Evolutionary conservation across 2,888 invertebrate genomes (phyloP).

Genomic region (Spisula subtruncata): DNA sequence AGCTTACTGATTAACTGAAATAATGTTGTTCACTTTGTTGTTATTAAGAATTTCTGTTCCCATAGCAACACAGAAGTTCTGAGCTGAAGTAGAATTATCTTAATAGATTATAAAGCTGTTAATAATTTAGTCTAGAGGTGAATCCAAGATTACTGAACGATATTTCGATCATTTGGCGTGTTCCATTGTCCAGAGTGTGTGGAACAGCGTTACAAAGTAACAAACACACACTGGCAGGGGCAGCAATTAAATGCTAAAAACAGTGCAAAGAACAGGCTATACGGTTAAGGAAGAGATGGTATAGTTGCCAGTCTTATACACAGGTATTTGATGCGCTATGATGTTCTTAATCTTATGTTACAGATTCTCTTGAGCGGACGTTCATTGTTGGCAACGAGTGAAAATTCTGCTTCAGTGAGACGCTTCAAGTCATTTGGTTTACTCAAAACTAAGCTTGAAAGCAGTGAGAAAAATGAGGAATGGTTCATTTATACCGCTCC

Average conservation of each 20-base stretch:
- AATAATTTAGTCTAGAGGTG: no score
- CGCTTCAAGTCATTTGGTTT: conserved; percentile 81
- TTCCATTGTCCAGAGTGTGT: no score
- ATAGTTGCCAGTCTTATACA: no score
- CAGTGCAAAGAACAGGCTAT: no score
- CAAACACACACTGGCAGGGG: no score
- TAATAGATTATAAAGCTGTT: no score
- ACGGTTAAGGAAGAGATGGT: no score
- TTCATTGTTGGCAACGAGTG: conserved; percentile 72
- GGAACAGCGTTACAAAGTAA: no score
- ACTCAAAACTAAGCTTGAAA: conserved; percentile 66
- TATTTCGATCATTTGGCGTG: no score
- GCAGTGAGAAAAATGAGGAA: conserved; percentile 60
- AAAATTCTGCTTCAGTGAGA: conserved; percentile 77
- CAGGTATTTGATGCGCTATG: neutral
- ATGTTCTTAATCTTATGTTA: neutral
- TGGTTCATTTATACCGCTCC: conserved; percentile 78
- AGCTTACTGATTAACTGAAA: neutral
- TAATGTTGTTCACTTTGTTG: neutral
- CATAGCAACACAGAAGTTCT: neutral
- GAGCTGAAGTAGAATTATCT: neutral
- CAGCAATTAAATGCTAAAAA: no score
- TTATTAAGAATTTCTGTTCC: neutral
- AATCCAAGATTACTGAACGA: no score
- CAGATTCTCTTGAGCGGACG: conserved; percentile 76